Conservation (phyloP, 2,888 invertebrate species). For the Poecilus cupreus region DNA sequence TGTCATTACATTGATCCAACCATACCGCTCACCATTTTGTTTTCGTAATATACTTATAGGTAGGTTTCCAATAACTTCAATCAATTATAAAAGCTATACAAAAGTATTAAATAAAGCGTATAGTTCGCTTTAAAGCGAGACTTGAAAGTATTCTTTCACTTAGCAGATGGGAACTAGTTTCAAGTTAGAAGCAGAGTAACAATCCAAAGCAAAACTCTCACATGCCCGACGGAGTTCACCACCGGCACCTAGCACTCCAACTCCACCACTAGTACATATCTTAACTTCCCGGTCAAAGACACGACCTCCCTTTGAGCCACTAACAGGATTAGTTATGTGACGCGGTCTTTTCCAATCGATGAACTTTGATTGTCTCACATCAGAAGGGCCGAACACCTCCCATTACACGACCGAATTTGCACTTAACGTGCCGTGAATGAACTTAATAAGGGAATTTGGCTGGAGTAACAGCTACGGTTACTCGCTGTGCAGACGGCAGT, state of each 20-base stretch:
- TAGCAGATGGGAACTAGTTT: too few relatives aligned
- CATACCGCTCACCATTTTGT: too few relatives aligned
- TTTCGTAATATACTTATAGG: too few relatives aligned
- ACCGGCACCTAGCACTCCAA: neutral
- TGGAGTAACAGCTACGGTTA: neutral
- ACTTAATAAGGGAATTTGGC: conserved; percentile 46
- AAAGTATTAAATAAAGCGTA: too few relatives aligned
- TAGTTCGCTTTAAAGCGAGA: too few relatives aligned
- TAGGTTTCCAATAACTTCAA: too few relatives aligned
- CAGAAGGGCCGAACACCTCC: conserved; percentile 50
- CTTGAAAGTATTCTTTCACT: too few relatives aligned
- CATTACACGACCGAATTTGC: conserved; percentile 51
- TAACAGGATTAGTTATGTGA: conserved; percentile 53
- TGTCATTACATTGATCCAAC: too few relatives aligned
- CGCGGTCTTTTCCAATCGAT: conserved; percentile 54
- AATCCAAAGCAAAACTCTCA: too few relatives aligned
- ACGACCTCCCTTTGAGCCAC: conserved; percentile 23
- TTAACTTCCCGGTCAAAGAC: conserved; percentile 41
- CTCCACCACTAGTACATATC: conserved; percentile 7
- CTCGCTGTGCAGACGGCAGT: neutral
- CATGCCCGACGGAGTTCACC: too few relatives aligned
- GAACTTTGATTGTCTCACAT: conserved; percentile 55
- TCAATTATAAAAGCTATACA: too few relatives aligned
- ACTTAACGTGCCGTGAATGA: conserved; percentile 52
- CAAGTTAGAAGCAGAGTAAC: too few relatives aligned